These are phyloP conservation scores for Pseudochaenichthys georgianus DNA, from an alignment of 2,797 vertebrate species.

Conservation along the genomic window DNA sequence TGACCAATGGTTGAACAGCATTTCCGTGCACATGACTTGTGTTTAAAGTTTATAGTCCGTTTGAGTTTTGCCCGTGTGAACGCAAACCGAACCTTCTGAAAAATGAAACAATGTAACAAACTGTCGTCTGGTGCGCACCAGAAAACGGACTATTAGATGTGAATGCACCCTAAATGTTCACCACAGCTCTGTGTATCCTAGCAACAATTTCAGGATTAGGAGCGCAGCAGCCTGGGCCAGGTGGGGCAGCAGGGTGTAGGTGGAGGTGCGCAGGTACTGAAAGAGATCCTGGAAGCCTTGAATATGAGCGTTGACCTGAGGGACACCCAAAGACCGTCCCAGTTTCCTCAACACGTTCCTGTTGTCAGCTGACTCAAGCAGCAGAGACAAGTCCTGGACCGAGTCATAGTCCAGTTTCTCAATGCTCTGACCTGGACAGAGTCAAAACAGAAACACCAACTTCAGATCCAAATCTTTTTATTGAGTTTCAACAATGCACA, in stretches of 20 bases:
- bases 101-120: too few species aligned
- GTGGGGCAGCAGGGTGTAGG: slow-evolving; percentile 73
- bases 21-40: too few species aligned
- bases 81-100: too few species aligned
- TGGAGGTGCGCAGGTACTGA: slow-evolving; percentile 76
- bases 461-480: too few species aligned
- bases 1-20: too few species aligned
- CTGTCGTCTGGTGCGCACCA: too few species aligned
- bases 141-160: too few species aligned
- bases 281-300: slow-evolving; percentile 76
- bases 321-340: slow-evolving; percentile 65
- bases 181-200: slow-evolving; percentile 70
- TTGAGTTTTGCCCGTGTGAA: too few species aligned
- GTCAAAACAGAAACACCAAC: slow-evolving; percentile 8
- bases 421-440: slow-evolving; percentile 64
- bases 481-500: too few species aligned
- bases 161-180: slow-evolving; percentile 26
- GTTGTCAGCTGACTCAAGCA: slow-evolving; percentile 62
- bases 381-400: slow-evolving; percentile 75
- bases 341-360: slow-evolving; percentile 48
- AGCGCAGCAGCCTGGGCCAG: slow-evolving; percentile 71
- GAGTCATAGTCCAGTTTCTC: slow-evolving; percentile 74
- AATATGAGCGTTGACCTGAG: slow-evolving; percentile 66
- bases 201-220: slow-evolving; percentile 63
- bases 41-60: too few species aligned